Conservation (phyloP, 2,888 invertebrate genomes). For the Tenthredo livida region DNA sequence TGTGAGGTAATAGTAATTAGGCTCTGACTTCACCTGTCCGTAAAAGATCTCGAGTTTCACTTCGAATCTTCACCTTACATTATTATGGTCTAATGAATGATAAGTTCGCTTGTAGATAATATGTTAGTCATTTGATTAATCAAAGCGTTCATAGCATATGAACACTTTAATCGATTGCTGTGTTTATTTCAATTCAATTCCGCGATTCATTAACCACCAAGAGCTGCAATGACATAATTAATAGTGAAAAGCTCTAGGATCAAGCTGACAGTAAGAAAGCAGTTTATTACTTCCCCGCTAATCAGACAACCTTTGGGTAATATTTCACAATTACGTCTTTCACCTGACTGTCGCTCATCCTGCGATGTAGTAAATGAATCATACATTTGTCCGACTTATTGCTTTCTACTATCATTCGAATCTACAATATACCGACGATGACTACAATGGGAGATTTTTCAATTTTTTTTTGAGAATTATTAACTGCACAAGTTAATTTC, state of each 20-base stretch:
- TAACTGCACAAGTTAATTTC: not conserved
- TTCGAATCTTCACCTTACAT: not conserved
- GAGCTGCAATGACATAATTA: not conserved
- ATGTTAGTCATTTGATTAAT: not conserved
- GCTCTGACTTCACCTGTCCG: not conserved
- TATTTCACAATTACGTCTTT: constrained; percentile 18
- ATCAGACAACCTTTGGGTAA: not conserved
- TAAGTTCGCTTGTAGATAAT: not conserved
- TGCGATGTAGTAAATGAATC: not conserved
- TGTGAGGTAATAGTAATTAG: constrained; percentile 1
- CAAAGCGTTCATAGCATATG: not conserved
- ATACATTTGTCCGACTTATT: not conserved
- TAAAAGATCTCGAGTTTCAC: constrained; percentile 5
- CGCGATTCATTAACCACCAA: not conserved
- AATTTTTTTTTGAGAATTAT: not conserved
- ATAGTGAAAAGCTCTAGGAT: not conserved
- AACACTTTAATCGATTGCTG: not conserved
- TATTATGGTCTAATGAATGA: not conserved
- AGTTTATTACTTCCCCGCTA: constrained; percentile 20
- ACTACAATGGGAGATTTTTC: not conserved
- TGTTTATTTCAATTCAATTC: not conserved
- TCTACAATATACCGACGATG: not conserved
- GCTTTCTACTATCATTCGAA: not conserved
- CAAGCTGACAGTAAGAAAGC: constrained; percentile 17
- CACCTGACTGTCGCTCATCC: not conserved